These are phyloP conservation scores for Dasysyrphus albostriatus DNA, from an alignment of 2,888 invertebrate species.

Conservation along the genomic window DNA sequence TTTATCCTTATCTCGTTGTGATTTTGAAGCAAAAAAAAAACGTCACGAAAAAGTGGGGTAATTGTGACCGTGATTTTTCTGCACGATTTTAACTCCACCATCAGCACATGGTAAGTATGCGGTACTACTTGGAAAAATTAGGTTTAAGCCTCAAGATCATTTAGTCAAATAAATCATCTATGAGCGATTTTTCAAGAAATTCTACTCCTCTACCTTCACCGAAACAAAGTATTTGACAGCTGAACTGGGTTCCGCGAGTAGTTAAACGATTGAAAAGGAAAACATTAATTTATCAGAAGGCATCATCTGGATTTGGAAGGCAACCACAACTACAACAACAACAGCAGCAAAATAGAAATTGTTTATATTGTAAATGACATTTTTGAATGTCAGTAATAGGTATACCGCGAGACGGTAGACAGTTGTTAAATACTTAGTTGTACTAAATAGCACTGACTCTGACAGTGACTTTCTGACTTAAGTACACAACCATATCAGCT, in stretches of 20 bases:
- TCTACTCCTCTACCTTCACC: not conserved
- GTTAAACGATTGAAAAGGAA: slow-evolving; percentile 60
- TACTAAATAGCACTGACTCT: slow-evolving; percentile 50
- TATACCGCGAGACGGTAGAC: not conserved
- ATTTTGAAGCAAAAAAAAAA: slow-evolving; percentile 43
- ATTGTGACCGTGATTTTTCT: slow-evolving; percentile 67
- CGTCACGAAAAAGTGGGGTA: slow-evolving; percentile 70
- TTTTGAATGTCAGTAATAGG: slow-evolving; percentile 6
- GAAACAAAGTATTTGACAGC: slow-evolving; percentile 18
- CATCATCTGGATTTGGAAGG: slow-evolving; percentile 56
- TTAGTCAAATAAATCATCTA: slow-evolving; percentile 59
- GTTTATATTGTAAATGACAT: slow-evolving; percentile 45
- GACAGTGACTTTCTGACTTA: slow-evolving; percentile 50
- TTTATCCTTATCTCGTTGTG: slow-evolving; percentile 64
- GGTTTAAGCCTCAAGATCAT: slow-evolving; percentile 32
- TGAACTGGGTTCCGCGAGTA: not conserved
- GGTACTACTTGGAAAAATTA: not conserved
- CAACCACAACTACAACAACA: not conserved
- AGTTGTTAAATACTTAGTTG: slow-evolving; percentile 26
- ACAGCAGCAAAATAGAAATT: slow-evolving; percentile 27
- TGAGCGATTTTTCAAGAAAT: slow-evolving; percentile 35
- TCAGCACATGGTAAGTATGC: not conserved
- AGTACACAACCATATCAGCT: slow-evolving; percentile 46
- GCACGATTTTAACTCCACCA: slow-evolving; percentile 51
- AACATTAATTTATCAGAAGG: slow-evolving; percentile 68